Base-by-base conservation (phyloP, 2,113 vertebrate genomes). In the Myxocyprinus asiaticus region DNA sequence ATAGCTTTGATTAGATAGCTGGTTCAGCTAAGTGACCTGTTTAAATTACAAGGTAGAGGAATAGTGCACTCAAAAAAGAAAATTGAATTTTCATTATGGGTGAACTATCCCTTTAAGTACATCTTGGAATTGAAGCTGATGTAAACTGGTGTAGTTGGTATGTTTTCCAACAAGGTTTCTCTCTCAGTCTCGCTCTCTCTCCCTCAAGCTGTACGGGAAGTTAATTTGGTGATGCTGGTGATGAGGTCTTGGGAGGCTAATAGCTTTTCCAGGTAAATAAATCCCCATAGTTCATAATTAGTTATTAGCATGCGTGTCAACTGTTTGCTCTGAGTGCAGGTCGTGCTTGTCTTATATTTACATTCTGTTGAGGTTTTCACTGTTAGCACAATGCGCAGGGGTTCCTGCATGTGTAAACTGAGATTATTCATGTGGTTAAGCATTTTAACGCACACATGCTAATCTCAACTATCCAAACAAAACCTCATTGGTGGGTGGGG, bases 221-320 rank as follows among this genome's bases (percentile, higher is more conserved):
- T 78, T 75, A 65, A 79, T 55, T 77, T 72, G 78, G 71, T 76
- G 70, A 79, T 81, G 82, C 77, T 70, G 68, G 74, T 47, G 68
- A 79, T 73, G 69, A 81, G 81, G 79, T 81, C 81, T 82, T 77
- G 45, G 65, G 79, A 77, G 81, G 79, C 79, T 85, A 85, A 85
- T 83, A 78, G 77, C 79, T 80, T 85, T 82, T 85, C 73, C 67
- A 81, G 81, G 81, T 85, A 85, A 80, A 85, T 81, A 86, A 86
- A 84, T 78, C 82, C 80, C 65, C 66, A 84, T 78, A 81, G 85
- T 80, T 85, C 73, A 80, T 85, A 83, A 84, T 86, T 64, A 84
- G 78, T 62, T 83, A 71, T 84, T 76, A 84, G 63, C 74, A 79
- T 84, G 83, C 75, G 68, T 74, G 81, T 81, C 71, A 81, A 71